Evolutionary conservation across 2,113 vertebrate species (phyloP).

Genomic region (Leuciscus idus): DNA sequence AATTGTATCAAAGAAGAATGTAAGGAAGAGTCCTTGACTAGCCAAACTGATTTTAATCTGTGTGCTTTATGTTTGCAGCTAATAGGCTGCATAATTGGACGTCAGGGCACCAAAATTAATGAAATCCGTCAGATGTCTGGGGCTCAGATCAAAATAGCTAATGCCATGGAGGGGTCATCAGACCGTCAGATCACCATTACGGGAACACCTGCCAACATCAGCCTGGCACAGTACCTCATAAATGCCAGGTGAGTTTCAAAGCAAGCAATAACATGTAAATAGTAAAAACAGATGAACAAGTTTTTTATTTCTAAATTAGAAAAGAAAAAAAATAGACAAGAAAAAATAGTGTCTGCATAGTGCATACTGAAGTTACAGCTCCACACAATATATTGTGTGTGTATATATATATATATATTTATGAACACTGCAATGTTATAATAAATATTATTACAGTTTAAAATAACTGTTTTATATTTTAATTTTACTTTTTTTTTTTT

Average conservation of each 20-base stretch:
- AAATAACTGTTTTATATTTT: too few species aligned
- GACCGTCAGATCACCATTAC: slow-evolving; percentile 99
- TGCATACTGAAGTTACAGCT: too few species aligned
- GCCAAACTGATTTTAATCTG: not conserved
- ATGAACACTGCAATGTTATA: too few species aligned
- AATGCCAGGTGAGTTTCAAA: slow-evolving; percentile 86
- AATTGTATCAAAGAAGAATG: not conserved
- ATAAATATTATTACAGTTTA: too few species aligned
- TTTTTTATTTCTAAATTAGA: too few species aligned
- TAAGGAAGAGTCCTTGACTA: not conserved
- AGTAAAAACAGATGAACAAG: not conserved
- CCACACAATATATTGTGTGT: too few species aligned
- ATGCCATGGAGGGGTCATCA: slow-evolving; percentile 94
- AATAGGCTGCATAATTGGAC: slow-evolving; percentile 99
- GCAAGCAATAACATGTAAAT: not conserved
- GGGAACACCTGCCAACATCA: slow-evolving; percentile 97
- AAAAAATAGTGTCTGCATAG: too few species aligned
- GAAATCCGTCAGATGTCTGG: slow-evolving; percentile 24
- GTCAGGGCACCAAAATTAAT: slow-evolving; percentile 96
- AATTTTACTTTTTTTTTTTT: too few species aligned
- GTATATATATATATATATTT: too few species aligned
- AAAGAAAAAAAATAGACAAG: too few species aligned
- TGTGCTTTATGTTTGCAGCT: slow-evolving; percentile 81
- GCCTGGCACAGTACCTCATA: slow-evolving; percentile 99
- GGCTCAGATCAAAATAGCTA: slow-evolving; percentile 89